phyloP scores from a whole-genome alignment of 2,113 vertebrate genomes.

The Kryptolebias marmoratus region DNA sequence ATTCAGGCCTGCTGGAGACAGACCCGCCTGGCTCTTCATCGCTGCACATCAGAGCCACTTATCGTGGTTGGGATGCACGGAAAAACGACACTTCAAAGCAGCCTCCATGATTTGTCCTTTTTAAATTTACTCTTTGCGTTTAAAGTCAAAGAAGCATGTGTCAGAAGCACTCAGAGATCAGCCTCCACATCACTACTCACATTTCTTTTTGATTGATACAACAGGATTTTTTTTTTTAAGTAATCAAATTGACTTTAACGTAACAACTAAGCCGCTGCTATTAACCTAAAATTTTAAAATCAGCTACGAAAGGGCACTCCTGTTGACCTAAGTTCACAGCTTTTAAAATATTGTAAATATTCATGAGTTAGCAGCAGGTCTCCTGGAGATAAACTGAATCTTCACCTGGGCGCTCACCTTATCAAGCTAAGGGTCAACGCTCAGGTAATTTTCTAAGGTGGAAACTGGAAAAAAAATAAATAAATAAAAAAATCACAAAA shows the following conservation, averaged over 20 bases:
- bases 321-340: slow-evolving; percentile 41
- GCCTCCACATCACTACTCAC: slow-evolving; percentile 4
- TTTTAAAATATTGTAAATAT: slow-evolving; percentile 60
- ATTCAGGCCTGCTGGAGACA: slow-evolving; percentile 23
- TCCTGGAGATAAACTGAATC: slow-evolving; percentile 49
- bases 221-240: slow-evolving; percentile 8
- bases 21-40: slow-evolving; percentile 17
- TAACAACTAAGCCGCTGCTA: slow-evolving; percentile 32
- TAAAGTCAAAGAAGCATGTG: slow-evolving; percentile 17
- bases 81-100: slow-evolving; percentile 33
- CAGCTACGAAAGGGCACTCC: slow-evolving; percentile 47
- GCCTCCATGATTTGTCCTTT: slow-evolving; percentile 27
- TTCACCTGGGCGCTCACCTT: slow-evolving; percentile 43
- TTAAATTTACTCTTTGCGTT: slow-evolving; percentile 28
- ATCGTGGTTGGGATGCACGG: slow-evolving; percentile 22
- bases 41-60: slow-evolving; percentile 41
- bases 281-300: slow-evolving; percentile 53
- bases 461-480: slow-evolving; percentile 15
- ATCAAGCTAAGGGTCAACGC: slow-evolving; percentile 54
- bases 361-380: slow-evolving; percentile 52
- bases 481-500: slow-evolving; percentile 36
- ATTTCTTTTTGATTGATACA: slow-evolving; percentile 15
- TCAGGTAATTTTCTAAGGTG: slow-evolving; percentile 39
- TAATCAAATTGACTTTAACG: slow-evolving; percentile 39
- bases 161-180: slow-evolving; percentile 9